Evolutionary conservation across 1,140 invertebrate species (phyloP), one percentile per base, ranked within the genome.

Genomic region (Atta colombica): DNA sequence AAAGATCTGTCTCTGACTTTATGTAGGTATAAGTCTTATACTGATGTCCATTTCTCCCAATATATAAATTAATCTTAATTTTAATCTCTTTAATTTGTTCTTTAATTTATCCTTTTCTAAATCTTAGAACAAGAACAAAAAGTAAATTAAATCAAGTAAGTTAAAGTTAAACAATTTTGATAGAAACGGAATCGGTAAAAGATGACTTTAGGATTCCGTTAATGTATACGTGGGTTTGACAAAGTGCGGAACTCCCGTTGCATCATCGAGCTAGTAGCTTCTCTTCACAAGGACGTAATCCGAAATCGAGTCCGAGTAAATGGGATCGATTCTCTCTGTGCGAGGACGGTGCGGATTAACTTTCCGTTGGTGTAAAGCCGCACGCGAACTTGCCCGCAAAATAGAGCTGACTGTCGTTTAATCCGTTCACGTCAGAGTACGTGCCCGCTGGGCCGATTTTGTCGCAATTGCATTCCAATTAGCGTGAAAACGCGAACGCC

Each of bases 361-460:
- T 80, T 80, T 80, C 77, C 77, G 77, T 12, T 25, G 63, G 77
- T 65, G 77, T 80, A 80, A 68, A 80, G 49, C 45, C 77, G 49
- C 16, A 49, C 49, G 31, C 63, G 49, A 69, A 69, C 77, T 80
- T 80, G 63, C 51, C 77, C 77, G 45, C 77, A 55, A 80, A 80
- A 80, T 80, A 69, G 65, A 68, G 77, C 63, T 80, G 77, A 80
- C 66, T 45, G 63, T 69, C 77, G 63, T 51, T 66, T 69, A 80
- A 80, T 80, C 77, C 28, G 77, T 80, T 80, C 77, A 80, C 77
- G 63, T 80, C 45, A 80, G 49, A 55, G 63, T 68, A 80, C 77
- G 77, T 80, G 77, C 77, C 49, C 28, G 77, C 16, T 16, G 49
- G 65, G 49, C 77, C 77, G 65, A 80, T 80, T 69, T 28, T 28